Conservation (phyloP, 1,140 invertebrate genomes). For the Drosophila arawakana region DNA sequence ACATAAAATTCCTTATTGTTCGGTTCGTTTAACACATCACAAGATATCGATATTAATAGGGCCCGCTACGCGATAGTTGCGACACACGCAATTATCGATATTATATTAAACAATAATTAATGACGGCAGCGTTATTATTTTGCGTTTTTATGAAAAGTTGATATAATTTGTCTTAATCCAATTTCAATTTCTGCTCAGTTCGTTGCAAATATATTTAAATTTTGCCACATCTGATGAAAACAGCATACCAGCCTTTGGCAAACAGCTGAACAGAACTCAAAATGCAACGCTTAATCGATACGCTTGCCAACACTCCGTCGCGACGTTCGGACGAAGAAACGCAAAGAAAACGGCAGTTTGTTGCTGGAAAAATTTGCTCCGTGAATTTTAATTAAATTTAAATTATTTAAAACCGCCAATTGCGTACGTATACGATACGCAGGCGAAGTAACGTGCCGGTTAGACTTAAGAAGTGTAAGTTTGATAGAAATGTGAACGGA, state of each 20-base stretch:
- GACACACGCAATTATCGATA: neutral
- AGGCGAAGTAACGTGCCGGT: slow-evolving; percentile 38
- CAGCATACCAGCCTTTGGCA: slow-evolving; percentile 22
- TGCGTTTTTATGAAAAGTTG: too few relatives aligned
- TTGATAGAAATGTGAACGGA: slow-evolving; percentile 40
- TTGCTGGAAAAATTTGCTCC: slow-evolving; percentile 40
- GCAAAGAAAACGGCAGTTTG: slow-evolving; percentile 52
- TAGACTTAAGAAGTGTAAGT: slow-evolving; percentile 32
- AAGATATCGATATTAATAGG: slow-evolving; percentile 20
- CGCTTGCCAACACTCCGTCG: slow-evolving; percentile 46
- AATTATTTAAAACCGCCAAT: slow-evolving; percentile 38
- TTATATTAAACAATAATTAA: too few relatives aligned
- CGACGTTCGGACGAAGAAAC: slow-evolving; percentile 51
- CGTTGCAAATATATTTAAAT: neutral
- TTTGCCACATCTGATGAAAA: neutral
- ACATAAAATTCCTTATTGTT: slow-evolving; percentile 47
- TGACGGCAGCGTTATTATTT: too few relatives aligned
- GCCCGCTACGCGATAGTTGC: neutral
- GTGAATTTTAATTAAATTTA: slow-evolving; percentile 51
- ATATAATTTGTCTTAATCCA: neutral
- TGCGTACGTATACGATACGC: slow-evolving; percentile 25
- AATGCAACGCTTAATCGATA: slow-evolving; percentile 37
- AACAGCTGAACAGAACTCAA: slow-evolving; percentile 40
- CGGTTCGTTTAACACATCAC: neutral
- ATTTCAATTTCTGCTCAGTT: neutral